phyloP scores from a whole-genome alignment of 1,140 invertebrate genomes.

The Gerris buenoi region DNA sequence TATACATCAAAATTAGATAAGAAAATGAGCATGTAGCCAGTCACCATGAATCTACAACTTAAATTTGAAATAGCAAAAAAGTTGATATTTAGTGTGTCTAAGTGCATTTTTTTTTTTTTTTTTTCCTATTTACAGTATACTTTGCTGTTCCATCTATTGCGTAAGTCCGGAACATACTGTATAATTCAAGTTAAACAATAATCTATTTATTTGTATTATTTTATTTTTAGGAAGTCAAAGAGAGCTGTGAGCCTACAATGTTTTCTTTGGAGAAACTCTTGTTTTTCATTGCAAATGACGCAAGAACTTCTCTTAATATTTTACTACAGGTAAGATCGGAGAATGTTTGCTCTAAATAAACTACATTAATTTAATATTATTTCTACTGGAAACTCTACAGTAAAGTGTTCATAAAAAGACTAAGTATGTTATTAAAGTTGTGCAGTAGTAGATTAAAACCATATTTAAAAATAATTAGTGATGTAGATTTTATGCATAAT shows the following conservation, averaged over 20 bases:
- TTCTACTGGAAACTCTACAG: neutral
- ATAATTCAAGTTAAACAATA: too few relatives aligned
- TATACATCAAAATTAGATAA: too few relatives aligned
- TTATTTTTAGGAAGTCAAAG: conserved; percentile 52
- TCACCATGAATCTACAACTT: too few relatives aligned
- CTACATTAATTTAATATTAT: conserved; percentile 6
- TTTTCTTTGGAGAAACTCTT: conserved; percentile 77
- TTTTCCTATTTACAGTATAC: too few relatives aligned
- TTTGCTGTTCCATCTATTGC: too few relatives aligned
- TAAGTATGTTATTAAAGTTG: neutral
- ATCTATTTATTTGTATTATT: too few relatives aligned
- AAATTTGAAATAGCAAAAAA: too few relatives aligned
- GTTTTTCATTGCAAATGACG: conserved; percentile 58
- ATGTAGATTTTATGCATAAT: neutral
- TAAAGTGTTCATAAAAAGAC: neutral
- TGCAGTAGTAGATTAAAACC: neutral
- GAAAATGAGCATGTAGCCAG: too few relatives aligned
- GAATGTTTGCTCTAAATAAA: too few relatives aligned
- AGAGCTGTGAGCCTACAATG: conserved; percentile 76
- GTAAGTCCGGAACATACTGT: too few relatives aligned
- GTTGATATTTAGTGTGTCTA: too few relatives aligned
- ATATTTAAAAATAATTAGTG: neutral
- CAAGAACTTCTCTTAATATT: conserved; percentile 44
- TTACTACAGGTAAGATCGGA: conserved; percentile 45
- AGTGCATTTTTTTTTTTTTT: too few relatives aligned